Evolutionary conservation across 2,888 invertebrate species (phyloP).

Genomic region (Embidobia sp.): DNA sequence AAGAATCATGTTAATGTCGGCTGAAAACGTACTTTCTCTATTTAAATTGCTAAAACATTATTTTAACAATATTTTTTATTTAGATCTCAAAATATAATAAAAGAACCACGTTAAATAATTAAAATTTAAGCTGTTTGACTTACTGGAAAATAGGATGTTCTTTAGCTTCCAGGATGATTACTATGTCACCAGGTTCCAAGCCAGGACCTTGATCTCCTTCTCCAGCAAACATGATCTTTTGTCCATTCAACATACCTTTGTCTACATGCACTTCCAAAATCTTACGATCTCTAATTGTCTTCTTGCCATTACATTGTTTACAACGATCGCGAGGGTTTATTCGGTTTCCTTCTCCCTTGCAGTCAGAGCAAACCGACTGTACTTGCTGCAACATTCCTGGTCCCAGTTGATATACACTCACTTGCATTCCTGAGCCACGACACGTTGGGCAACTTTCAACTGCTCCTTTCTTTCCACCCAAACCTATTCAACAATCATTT

Average conservation of each 20-base stretch:
- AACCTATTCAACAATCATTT: slow-evolving; percentile 82
- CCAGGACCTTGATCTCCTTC: slow-evolving; percentile 99
- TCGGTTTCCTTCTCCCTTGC: slow-evolving; percentile 92
- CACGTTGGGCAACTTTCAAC: slow-evolving; percentile 94
- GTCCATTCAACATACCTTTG: slow-evolving; percentile 97
- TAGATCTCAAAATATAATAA: too few species aligned
- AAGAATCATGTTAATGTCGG: too few species aligned
- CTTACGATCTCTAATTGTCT: slow-evolving; percentile 94
- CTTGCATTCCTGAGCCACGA: slow-evolving; percentile 92
- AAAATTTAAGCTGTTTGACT: slow-evolving; percentile 65
- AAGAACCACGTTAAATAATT: not conserved
- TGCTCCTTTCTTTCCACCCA: slow-evolving; percentile 96
- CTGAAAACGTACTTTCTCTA: too few species aligned
- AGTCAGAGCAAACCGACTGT: slow-evolving; percentile 93
- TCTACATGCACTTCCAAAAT: slow-evolving; percentile 97
- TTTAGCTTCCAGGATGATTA: slow-evolving; percentile 97
- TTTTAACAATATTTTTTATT: too few species aligned
- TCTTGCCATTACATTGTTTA: slow-evolving; percentile 95
- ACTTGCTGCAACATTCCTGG: slow-evolving; percentile 94
- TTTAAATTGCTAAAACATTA: too few species aligned
- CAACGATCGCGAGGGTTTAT: slow-evolving; percentile 96
- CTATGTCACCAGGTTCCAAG: slow-evolving; percentile 95
- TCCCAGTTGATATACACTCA: slow-evolving; percentile 87
- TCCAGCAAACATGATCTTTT: slow-evolving; percentile 95
- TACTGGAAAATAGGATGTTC: slow-evolving; percentile 89